Percentiles rank a stretch among this genome's conserved stretches.
These are phyloP conservation scores for Lophura nycthemera DNA, from an alignment of 2,113 vertebrate species.

Conservation along the genomic window DNA sequence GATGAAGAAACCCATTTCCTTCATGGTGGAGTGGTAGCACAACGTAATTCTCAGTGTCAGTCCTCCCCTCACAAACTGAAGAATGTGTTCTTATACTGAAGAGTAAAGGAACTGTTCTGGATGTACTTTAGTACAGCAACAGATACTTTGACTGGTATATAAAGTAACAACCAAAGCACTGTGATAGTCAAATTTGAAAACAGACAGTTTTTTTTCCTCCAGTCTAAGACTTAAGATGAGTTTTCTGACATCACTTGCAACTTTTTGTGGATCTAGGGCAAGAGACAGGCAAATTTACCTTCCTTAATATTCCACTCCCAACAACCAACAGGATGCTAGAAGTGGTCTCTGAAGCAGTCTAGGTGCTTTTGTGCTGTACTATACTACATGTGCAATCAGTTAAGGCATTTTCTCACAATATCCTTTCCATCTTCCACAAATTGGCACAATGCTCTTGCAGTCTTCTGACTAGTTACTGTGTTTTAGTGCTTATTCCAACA, in stretches of 20 bases:
- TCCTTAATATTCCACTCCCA: background rate
- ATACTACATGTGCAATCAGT: background rate
- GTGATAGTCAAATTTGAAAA: background rate
- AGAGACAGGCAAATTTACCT: background rate
- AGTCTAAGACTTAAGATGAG: background rate
- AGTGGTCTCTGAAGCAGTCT: background rate
- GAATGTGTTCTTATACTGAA: background rate
- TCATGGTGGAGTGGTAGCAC: background rate
- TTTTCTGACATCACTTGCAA: background rate
- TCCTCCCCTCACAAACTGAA: background rate
- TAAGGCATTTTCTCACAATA: background rate
- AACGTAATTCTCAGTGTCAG: background rate
- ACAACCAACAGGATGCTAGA: background rate
- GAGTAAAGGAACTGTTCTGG: background rate
- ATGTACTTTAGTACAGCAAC: background rate
- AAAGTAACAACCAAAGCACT: background rate
- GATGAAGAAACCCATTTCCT: background rate
- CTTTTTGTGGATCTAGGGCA: background rate
- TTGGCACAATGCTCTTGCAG: background rate
- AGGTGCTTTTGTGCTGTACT: background rate
- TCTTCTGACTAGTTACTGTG: background rate
- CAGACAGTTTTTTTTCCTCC: background rate
- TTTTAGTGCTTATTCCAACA: background rate
- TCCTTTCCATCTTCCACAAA: background rate
- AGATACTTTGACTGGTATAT: background rate